Conservation (phyloP, 2,113 vertebrate genomes). For the Ailuropoda melanoleuca region DNA sequence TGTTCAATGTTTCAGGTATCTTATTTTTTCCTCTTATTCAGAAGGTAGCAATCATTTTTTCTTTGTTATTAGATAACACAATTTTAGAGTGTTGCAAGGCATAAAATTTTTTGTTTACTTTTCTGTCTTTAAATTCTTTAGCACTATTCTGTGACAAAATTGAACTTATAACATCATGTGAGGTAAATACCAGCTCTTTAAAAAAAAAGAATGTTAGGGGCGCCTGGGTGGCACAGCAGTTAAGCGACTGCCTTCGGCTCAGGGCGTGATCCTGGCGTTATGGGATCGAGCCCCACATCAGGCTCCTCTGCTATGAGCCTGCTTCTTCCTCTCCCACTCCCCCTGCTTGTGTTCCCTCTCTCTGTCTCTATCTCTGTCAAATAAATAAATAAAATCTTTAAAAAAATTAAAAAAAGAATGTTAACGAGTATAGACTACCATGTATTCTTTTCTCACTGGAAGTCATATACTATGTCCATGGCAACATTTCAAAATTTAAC, state of each 20-base stretch:
- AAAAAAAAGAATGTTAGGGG: not conserved
- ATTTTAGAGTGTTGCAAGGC: constrained; percentile 38
- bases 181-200: constrained; percentile 44
- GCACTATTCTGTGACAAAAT: constrained; percentile 32
- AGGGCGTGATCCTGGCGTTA: too few relatives aligned
- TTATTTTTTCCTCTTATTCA: constrained; percentile 53
- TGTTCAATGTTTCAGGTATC: constrained; percentile 29
- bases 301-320: too few relatives aligned
- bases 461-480: not conserved
- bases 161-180: constrained; percentile 3
- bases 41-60: constrained; percentile 34
- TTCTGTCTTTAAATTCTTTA: constrained; percentile 63
- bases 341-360: too few relatives aligned
- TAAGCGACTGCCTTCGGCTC: too few relatives aligned
- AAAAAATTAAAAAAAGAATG: too few relatives aligned
- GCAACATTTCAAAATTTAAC: constrained; percentile 45
- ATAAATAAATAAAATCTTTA: too few relatives aligned
- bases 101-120: constrained; percentile 50
- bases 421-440: not conserved
- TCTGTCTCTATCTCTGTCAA: too few relatives aligned
- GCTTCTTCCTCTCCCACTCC: too few relatives aligned
- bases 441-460: constrained; percentile 32
- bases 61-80: constrained; percentile 53
- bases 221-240: too few relatives aligned
- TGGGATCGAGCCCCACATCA: too few relatives aligned